Evolutionary conservation across 1,140 invertebrate species (phyloP).

Genomic region (Eumeta japonica): DNA sequence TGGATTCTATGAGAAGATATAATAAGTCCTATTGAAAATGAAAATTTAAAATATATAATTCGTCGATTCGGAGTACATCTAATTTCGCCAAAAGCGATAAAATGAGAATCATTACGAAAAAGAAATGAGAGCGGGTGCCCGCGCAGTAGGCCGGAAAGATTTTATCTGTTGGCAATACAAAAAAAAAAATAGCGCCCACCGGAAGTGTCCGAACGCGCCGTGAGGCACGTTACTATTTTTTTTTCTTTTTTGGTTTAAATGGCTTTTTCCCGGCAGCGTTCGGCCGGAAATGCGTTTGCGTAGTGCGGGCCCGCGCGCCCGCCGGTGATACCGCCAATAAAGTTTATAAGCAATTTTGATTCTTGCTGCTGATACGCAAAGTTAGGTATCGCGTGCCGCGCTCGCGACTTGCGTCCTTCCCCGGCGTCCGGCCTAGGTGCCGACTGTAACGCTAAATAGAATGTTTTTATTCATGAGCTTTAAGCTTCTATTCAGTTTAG

Average conservation of each 20-base stretch:
- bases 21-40: too few species aligned
- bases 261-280: slow-evolving; percentile 56
- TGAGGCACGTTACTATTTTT: slow-evolving; percentile 55
- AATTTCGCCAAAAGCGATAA: slow-evolving; percentile 40
- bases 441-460: slow-evolving; percentile 51
- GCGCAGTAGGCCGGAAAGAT: slow-evolving; percentile 56
- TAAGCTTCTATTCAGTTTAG: slow-evolving; percentile 45
- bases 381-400: slow-evolving; percentile 19
- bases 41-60: too few species aligned
- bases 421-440: too few species aligned
- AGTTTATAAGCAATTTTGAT: slow-evolving; percentile 35
- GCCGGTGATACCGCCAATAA: slow-evolving; percentile 31
- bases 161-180: slow-evolving; percentile 58
- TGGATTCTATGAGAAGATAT: too few species aligned
- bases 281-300: slow-evolving; percentile 56
- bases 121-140: slow-evolving; percentile 46
- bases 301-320: slow-evolving; percentile 37
- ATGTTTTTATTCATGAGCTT: slow-evolving; percentile 55
- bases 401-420: slow-evolving; percentile 11
- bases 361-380: slow-evolving; percentile 25
- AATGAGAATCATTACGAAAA: slow-evolving; percentile 34
- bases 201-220: slow-evolving; percentile 54
- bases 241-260: slow-evolving; percentile 56
- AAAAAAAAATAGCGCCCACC: slow-evolving; percentile 59
- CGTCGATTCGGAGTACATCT: too few species aligned